These are phyloP conservation scores for Amblyraja radiata DNA, from an alignment of 2,797 vertebrate genomes.

Conservation along the genomic window DNA sequence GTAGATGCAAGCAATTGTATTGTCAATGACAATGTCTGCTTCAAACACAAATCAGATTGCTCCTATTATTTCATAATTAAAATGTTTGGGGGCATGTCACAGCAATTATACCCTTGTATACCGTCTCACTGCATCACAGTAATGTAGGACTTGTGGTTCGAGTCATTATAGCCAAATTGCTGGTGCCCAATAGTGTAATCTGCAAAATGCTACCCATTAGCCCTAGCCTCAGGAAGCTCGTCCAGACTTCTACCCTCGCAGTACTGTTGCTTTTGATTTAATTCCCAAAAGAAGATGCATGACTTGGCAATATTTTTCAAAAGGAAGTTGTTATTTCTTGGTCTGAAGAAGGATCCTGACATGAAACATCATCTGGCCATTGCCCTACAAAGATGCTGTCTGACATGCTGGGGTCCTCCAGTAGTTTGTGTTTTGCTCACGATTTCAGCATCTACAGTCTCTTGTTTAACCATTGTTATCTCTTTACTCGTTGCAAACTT, in stretches of 20 bases:
- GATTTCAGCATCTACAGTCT: too few relatives aligned
- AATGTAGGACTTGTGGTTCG: neutral
- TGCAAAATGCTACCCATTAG: neutral
- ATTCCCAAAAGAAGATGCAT: neutral
- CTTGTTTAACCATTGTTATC: neutral
- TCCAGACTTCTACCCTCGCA: neutral
- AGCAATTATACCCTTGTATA: too few relatives aligned
- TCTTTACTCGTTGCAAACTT: neutral
- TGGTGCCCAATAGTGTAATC: neutral
- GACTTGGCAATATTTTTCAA: neutral
- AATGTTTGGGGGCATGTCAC: too few relatives aligned
- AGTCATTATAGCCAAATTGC: neutral
- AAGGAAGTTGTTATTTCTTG: neutral
- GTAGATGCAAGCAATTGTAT: too few relatives aligned
- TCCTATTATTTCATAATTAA: too few relatives aligned
- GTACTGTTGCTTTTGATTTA: neutral
- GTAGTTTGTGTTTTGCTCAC: too few relatives aligned
- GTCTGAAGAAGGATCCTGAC: too few relatives aligned
- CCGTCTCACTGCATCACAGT: neutral
- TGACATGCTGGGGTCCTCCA: too few relatives aligned
- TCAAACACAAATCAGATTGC: neutral
- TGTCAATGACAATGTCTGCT: neutral
- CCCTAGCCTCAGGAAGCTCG: neutral
- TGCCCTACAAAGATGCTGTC: too few relatives aligned
- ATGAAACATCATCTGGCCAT: too few relatives aligned